Evolutionary conservation across 1,140 invertebrate genomes (phyloP).

Genomic region (Colletes gigas): DNA sequence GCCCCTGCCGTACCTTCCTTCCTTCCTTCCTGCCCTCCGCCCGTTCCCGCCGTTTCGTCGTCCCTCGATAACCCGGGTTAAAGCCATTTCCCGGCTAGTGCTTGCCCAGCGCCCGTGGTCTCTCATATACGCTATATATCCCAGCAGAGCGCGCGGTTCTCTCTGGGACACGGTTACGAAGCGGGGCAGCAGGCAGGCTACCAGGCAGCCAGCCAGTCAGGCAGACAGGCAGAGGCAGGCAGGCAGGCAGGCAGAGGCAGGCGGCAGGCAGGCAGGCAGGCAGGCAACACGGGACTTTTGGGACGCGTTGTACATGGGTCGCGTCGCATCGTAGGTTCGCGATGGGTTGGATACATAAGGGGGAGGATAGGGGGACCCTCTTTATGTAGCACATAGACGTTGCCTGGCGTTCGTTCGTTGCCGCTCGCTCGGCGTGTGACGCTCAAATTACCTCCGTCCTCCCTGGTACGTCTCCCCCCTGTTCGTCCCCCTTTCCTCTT

Average conservation of each 20-base stretch:
- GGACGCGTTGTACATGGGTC: conserved; percentile 75
- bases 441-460: conserved; percentile 78
- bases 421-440: conserved; percentile 79
- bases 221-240: conserved; percentile 18
- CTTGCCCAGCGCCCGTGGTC: conserved; percentile 59
- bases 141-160: conserved; percentile 53
- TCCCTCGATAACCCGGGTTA: conserved; percentile 66
- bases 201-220: conserved; percentile 19
- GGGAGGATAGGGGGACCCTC: conserved; percentile 67
- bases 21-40: conserved; percentile 14
- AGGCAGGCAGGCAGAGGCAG: conserved; percentile 12
- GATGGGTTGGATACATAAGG: conserved; percentile 75
- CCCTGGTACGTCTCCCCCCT: conserved; percentile 53
- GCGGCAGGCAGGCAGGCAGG: conserved; percentile 27
- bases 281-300: conserved; percentile 71
- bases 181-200: conserved; percentile 34
- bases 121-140: conserved; percentile 58
- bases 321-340: conserved; percentile 75
- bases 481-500: conserved; percentile 10
- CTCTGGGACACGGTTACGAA: conserved; percentile 57
- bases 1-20: conserved; percentile 3
- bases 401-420: conserved; percentile 75
- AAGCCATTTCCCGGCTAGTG: conserved; percentile 66
- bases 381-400: conserved; percentile 80
- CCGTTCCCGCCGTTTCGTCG: conserved; percentile 28